A percentile compares a stretch with the other conserved stretches of the same genome.
These are phyloP conservation scores for Drosophila dives DNA, from an alignment of 2,888 invertebrate species.

Conservation along the genomic window DNA sequence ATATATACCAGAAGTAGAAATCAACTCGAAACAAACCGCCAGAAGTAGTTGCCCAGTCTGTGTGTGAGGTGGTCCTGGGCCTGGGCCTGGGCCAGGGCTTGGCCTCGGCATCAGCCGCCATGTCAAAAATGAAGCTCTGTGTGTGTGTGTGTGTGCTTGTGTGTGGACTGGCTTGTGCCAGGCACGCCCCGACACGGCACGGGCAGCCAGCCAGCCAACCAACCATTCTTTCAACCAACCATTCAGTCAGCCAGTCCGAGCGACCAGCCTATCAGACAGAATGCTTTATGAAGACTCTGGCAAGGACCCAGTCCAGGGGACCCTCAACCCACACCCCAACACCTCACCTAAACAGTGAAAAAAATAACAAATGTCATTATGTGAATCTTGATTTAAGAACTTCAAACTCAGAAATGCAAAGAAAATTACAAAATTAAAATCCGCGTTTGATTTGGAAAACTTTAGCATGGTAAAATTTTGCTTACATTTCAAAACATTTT, in stretches of 20 bases:
- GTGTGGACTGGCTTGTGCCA: constrained; percentile 66
- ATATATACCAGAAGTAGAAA: constrained; percentile 29
- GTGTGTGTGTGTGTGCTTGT: constrained; percentile 27
- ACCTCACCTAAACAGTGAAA: not conserved
- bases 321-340: not conserved
- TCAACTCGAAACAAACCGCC: constrained; percentile 60
- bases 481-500: not conserved
- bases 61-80: constrained; percentile 32
- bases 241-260: constrained; percentile 52
- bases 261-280: constrained; percentile 69
- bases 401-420: not conserved
- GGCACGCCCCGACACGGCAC: constrained; percentile 74
- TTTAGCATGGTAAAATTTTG: not conserved
- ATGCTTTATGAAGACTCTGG: constrained; percentile 35
- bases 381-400: not conserved
- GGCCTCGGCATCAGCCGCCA: constrained; percentile 59
- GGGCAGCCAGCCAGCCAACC: constrained; percentile 48
- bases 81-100: constrained; percentile 19
- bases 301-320: constrained; percentile 38
- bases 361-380: not conserved
- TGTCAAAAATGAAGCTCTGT: constrained; percentile 59
- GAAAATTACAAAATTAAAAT: not conserved
- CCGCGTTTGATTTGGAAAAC: not conserved
- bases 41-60: constrained; percentile 78
- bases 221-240: constrained; percentile 54